Conservation (phyloP, 2,888 invertebrate genomes). For the Sipha maydis region DNA sequence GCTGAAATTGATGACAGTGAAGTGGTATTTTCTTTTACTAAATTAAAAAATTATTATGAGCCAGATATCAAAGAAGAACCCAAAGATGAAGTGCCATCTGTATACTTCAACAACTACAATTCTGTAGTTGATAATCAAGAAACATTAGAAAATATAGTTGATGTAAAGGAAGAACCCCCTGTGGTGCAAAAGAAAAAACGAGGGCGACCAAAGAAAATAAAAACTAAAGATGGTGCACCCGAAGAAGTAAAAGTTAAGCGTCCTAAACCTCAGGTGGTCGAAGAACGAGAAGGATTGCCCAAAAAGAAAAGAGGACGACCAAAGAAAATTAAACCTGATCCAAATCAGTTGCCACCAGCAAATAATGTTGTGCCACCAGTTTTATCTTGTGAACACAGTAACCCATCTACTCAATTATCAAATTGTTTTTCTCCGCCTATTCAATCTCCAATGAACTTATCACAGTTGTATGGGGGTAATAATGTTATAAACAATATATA, state of each 20-base stretch:
- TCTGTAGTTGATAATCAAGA: constrained; percentile 50
- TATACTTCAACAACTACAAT: constrained; percentile 50
- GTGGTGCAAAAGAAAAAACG: constrained; percentile 76
- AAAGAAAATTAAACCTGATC: constrained; percentile 77
- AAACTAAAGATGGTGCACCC: constrained; percentile 75
- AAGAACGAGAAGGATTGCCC: constrained; percentile 70
- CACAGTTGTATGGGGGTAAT: constrained; percentile 65
- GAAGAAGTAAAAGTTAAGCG: constrained; percentile 66
- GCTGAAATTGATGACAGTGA: constrained; percentile 87
- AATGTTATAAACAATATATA: constrained; percentile 63
- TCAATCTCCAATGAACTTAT: constrained; percentile 69
- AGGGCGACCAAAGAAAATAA: constrained; percentile 87
- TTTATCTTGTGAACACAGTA: constrained; percentile 66
- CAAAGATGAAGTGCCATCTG: constrained; percentile 65
- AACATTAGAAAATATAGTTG: constrained; percentile 41
- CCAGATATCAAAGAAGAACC: constrained; percentile 70
- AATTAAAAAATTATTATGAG: constrained; percentile 75
- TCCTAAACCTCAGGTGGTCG: constrained; percentile 65
- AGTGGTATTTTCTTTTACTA: constrained; percentile 83
- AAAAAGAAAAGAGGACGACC: constrained; percentile 90
- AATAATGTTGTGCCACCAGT: constrained; percentile 61
- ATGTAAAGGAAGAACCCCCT: constrained; percentile 63
- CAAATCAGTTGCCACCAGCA: constrained; percentile 54
- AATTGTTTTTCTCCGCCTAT: constrained; percentile 70
- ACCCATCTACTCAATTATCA: constrained; percentile 68